These are phyloP conservation scores for Chelmon rostratus DNA, from an alignment of 2,797 vertebrate species.

Conservation along the genomic window DNA sequence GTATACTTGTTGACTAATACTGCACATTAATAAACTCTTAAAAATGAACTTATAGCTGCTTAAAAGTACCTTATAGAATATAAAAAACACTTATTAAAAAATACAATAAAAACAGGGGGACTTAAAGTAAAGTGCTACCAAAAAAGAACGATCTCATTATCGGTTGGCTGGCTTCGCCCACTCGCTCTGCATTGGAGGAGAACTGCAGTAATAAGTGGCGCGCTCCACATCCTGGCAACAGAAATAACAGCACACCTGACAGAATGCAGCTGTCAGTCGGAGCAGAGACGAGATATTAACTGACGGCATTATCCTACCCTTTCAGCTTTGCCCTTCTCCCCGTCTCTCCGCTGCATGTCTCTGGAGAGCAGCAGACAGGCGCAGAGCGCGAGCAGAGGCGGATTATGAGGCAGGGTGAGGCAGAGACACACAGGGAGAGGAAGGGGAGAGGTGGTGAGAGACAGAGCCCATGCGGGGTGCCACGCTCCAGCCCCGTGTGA, in stretches of 20 bases:
- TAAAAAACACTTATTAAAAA: too few species aligned
- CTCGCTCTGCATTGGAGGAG: conserved; percentile 18
- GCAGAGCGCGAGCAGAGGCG: conserved; percentile 26
- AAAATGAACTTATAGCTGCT: neutral
- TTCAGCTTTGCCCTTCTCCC: conserved; percentile 52
- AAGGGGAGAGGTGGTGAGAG: conserved; percentile 28
- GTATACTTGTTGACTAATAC: neutral
- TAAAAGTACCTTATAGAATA: too few species aligned
- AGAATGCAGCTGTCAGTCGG: conserved; percentile 66
- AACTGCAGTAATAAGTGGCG: conserved; percentile 41
- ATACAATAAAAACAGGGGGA: neutral
- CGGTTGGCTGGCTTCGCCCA: conserved; percentile 5
- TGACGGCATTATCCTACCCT: conserved; percentile 61
- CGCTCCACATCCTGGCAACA: conserved; percentile 29
- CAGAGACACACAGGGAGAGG: neutral
- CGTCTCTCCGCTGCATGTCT: conserved; percentile 32
- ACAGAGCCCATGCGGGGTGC: conserved; percentile 37
- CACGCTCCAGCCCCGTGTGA: conserved; percentile 27
- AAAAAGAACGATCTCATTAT: conserved; percentile 21
- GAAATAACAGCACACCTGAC: conserved; percentile 68
- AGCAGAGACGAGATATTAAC: conserved; percentile 51
- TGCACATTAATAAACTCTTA: neutral
- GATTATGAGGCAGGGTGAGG: conserved; percentile 41
- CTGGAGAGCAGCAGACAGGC: conserved; percentile 42
- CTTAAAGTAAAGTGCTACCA: neutral